phyloP scores from a whole-genome alignment of 2,113 vertebrate species.

The Phocoena phocoena region DNA sequence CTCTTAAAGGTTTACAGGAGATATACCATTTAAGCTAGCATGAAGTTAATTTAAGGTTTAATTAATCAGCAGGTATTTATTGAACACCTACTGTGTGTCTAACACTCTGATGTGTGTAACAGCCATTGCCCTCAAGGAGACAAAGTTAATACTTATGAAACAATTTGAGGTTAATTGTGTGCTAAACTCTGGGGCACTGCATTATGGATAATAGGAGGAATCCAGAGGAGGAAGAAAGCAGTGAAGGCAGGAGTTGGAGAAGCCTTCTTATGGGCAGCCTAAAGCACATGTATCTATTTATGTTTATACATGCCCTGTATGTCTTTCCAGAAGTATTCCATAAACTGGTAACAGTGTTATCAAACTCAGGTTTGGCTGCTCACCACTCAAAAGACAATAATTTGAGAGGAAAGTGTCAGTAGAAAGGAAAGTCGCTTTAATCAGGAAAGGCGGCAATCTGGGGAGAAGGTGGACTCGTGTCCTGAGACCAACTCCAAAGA shows the following conservation, averaged over 20 bases:
- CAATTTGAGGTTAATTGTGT: background rate
- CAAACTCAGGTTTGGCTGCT: background rate
- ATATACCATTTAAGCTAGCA: background rate
- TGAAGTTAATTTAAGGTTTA: slow-evolving; percentile 21
- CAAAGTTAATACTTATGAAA: background rate
- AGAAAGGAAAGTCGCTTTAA: background rate
- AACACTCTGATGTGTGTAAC: background rate
- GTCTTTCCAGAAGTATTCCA: background rate
- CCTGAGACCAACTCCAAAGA: background rate
- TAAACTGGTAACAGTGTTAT: background rate
- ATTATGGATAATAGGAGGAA: background rate
- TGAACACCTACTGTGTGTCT: slow-evolving; percentile 52
- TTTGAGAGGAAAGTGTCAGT: background rate
- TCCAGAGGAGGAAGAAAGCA: background rate
- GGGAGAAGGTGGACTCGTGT: background rate
- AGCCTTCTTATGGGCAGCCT: background rate
- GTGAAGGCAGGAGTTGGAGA: background rate
- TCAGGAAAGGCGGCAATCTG: background rate
- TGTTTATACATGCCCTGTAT: background rate
- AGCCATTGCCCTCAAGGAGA: background rate
- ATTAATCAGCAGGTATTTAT: slow-evolving; percentile 48
- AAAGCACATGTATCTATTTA: background rate
- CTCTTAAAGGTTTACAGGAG: background rate
- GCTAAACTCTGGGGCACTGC: background rate
- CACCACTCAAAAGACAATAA: background rate